Conservation (phyloP, 2,113 vertebrate species). For the Castor canadensis region DNA sequence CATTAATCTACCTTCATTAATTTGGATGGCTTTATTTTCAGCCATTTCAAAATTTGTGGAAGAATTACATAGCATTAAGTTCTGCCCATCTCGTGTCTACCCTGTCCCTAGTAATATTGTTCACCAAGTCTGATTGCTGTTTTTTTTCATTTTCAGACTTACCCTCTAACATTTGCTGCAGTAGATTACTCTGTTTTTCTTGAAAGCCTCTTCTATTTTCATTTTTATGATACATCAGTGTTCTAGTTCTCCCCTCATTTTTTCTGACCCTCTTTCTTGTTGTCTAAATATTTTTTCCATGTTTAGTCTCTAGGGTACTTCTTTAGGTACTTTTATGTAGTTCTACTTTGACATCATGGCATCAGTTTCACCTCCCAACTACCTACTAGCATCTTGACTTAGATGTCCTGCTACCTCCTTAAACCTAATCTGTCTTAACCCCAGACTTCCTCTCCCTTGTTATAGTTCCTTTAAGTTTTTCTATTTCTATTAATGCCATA, state of each 20-base stretch:
- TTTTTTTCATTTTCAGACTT: constrained; percentile 18
- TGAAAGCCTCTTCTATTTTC: constrained; percentile 21
- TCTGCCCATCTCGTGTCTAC: neutral
- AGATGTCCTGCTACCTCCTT: neutral
- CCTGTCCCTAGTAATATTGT: neutral
- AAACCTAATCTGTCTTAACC: neutral
- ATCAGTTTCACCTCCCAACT: neutral
- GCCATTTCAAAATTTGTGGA: constrained; percentile 21
- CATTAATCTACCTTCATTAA: neutral
- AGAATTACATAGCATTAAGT: neutral
- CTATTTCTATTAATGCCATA: neutral
- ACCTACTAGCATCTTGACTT: neutral
- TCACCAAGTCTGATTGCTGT: neutral
- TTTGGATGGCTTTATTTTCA: constrained; percentile 39
- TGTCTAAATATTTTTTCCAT: neutral
- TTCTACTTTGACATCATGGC: neutral
- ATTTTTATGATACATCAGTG: neutral
- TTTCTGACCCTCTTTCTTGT: neutral
- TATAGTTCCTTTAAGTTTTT: neutral
- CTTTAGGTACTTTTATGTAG: neutral
- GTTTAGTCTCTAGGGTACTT: neutral
- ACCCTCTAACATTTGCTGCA: constrained; percentile 19
- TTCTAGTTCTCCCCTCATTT: neutral
- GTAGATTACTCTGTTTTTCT: neutral
- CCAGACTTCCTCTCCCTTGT: neutral